A percentile compares a stretch with the other conserved stretches of the same genome.
Evolutionary conservation across 1,140 invertebrate genomes (phyloP).

Genomic region (Araneus ventricosus): DNA sequence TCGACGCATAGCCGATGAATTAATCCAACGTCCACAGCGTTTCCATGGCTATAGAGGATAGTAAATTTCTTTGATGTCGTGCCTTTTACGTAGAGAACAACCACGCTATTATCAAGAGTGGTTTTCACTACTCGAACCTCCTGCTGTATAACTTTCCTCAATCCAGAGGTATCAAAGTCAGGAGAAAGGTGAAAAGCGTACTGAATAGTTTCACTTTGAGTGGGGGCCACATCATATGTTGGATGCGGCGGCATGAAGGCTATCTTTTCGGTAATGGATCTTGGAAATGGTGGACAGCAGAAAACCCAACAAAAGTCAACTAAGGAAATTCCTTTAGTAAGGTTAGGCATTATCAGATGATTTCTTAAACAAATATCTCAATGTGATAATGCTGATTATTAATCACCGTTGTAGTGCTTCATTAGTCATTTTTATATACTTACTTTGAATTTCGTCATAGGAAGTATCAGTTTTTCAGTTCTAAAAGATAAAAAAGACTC

Average conservation of each 20-base stretch:
- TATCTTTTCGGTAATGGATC: slow-evolving; percentile 97
- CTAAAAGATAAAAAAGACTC: too few species aligned
- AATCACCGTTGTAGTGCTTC: too few species aligned
- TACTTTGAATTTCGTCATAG: too few species aligned
- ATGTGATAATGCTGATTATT: too few species aligned
- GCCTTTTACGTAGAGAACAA: slow-evolving; percentile 95
- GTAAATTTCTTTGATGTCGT: slow-evolving; percentile 95
- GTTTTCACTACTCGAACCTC: slow-evolving; percentile 88
- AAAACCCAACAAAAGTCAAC: slow-evolving; percentile 84
- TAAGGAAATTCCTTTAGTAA: neutral
- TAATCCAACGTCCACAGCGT: slow-evolving; percentile 89
- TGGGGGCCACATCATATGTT: slow-evolving; percentile 90
- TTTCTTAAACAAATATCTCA: neutral
- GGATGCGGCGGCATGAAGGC: slow-evolving; percentile 97
- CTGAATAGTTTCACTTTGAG: slow-evolving; percentile 77
- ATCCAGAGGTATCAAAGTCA: slow-evolving; percentile 93
- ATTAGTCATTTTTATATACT: too few species aligned
- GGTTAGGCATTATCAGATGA: neutral
- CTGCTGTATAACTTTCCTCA: slow-evolving; percentile 96
- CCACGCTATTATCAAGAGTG: slow-evolving; percentile 94
- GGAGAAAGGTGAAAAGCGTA: slow-evolving; percentile 86
- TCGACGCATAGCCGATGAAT: slow-evolving; percentile 80
- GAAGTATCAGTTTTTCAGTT: too few species aligned
- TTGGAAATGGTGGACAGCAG: slow-evolving; percentile 99
- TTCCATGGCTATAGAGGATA: slow-evolving; percentile 98